Conservation (phyloP, 2,888 invertebrate genomes). For the Mythimna vitellina region DNA sequence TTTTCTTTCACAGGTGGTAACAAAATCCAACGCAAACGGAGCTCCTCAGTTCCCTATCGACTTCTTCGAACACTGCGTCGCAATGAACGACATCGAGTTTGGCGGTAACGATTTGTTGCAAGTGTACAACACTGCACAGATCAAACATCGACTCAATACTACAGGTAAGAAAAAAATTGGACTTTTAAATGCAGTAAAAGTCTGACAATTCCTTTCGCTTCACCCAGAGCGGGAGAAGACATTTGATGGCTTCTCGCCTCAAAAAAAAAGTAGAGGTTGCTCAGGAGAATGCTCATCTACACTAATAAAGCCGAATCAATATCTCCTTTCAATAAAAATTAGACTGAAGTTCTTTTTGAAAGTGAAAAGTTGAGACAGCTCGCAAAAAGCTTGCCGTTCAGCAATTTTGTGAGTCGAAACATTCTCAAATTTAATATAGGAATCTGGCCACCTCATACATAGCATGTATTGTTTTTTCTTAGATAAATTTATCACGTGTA, state of each 20-base stretch:
- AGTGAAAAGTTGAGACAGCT: background rate
- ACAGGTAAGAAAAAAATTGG: conserved; percentile 74
- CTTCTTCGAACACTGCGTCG: conserved; percentile 98
- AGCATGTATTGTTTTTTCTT: no score
- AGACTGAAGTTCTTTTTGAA: background rate
- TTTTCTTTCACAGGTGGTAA: conserved; percentile 76
- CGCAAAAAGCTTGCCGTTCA: background rate
- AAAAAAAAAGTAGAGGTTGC: no score
- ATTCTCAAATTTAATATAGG: background rate
- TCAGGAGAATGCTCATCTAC: no score
- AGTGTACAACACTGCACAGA: conserved; percentile 97
- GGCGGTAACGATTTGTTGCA: conserved; percentile 98
- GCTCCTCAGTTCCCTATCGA: conserved; percentile 97
- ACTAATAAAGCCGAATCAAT: background rate
- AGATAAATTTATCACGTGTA: background rate
- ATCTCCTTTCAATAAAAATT: background rate
- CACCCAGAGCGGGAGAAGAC: no score
- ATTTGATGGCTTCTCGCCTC: no score
- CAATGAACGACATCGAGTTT: conserved; percentile 97
- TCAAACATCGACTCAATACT: conserved; percentile 97
- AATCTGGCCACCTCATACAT: background rate
- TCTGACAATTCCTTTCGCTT: no score
- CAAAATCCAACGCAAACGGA: conserved; percentile 88
- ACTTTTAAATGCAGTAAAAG: no score
- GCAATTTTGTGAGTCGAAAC: background rate